phyloP scores from a whole-genome alignment of 2,113 vertebrate species.

The Phoenicopterus ruber region DNA sequence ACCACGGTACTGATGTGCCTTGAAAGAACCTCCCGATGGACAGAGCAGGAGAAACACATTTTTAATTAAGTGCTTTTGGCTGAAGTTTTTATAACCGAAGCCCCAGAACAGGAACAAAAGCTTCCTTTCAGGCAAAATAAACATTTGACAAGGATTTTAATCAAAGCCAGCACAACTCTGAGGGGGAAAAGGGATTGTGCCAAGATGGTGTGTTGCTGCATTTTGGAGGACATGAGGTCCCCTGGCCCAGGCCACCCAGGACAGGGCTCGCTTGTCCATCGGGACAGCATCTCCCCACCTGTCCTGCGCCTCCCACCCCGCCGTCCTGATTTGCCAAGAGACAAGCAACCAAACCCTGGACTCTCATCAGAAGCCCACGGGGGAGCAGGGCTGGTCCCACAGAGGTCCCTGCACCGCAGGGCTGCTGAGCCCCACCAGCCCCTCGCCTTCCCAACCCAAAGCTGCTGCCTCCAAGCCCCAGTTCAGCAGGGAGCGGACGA shows the following conservation, averaged over 20 bases:
- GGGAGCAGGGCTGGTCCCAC: background rate
- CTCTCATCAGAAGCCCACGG: background rate
- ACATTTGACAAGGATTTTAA: slow-evolving; percentile 16
- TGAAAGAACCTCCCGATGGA: background rate
- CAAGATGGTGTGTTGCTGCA: rapidly evolving
- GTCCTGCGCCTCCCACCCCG: background rate
- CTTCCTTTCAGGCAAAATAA: slow-evolving; percentile 43
- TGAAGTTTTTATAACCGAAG: background rate
- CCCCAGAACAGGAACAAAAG: slow-evolving; percentile 32
- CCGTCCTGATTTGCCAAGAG: background rate
- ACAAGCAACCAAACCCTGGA: background rate
- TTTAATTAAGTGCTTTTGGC: background rate
- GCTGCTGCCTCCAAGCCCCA: background rate
- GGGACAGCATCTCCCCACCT: rapidly evolving
- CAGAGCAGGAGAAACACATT: background rate
- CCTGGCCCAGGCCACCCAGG: background rate
- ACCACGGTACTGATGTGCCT: rapidly evolving
- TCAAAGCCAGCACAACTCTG: background rate
- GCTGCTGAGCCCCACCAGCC: background rate
- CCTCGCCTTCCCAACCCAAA: background rate
- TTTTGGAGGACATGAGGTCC: background rate
- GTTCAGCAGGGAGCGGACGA: background rate
- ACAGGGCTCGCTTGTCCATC: background rate
- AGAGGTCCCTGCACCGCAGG: rapidly evolving
- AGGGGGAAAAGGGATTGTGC: background rate